Conservation (phyloP, 1,140 invertebrate species). For the Pseudachorutes palmiensis region DNA sequence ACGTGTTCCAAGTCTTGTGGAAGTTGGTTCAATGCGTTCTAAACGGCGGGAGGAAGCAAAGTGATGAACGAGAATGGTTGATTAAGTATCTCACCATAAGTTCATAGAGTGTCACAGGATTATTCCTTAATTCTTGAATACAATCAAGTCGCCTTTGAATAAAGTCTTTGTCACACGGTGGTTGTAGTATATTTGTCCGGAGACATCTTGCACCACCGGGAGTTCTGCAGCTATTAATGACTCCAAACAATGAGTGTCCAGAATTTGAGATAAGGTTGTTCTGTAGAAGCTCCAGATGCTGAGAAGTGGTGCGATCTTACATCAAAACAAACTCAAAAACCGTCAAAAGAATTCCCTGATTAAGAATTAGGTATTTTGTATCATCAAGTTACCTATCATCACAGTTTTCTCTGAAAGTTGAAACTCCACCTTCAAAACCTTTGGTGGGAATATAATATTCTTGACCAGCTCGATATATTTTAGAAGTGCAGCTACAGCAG, state of each 20-base stretch:
- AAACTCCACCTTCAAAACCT: slow-evolving; percentile 72
- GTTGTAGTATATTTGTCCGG: slow-evolving; percentile 72
- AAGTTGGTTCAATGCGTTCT: slow-evolving; percentile 50
- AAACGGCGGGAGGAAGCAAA: slow-evolving; percentile 31
- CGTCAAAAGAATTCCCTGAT: too few species aligned
- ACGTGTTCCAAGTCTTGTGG: slow-evolving; percentile 54
- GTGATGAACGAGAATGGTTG: not conserved
- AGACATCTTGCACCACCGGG: slow-evolving; percentile 64
- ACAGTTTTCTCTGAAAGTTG: slow-evolving; percentile 72
- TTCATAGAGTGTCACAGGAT: slow-evolving; percentile 52
- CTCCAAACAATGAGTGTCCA: slow-evolving; percentile 55
- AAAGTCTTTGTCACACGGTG: slow-evolving; percentile 54
- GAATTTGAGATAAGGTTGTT: slow-evolving; percentile 44
- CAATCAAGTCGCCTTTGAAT: slow-evolving; percentile 62
- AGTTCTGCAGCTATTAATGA: slow-evolving; percentile 71
- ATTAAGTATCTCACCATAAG: slow-evolving; percentile 41
- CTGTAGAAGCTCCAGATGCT: slow-evolving; percentile 64
- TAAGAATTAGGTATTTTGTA: not conserved
- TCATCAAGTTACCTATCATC: slow-evolving; percentile 60
- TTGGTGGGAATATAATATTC: slow-evolving; percentile 63
- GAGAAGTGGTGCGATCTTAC: slow-evolving; percentile 59
- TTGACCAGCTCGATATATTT: slow-evolving; percentile 75
- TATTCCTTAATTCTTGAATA: slow-evolving; percentile 63
- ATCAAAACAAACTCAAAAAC: slow-evolving; percentile 28
- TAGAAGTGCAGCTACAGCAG: slow-evolving; percentile 67